Evolutionary conservation across 2,888 invertebrate genomes (phyloP), one percentile per base, ranked within the genome.

Genomic region (Macroteleia sp.): DNA sequence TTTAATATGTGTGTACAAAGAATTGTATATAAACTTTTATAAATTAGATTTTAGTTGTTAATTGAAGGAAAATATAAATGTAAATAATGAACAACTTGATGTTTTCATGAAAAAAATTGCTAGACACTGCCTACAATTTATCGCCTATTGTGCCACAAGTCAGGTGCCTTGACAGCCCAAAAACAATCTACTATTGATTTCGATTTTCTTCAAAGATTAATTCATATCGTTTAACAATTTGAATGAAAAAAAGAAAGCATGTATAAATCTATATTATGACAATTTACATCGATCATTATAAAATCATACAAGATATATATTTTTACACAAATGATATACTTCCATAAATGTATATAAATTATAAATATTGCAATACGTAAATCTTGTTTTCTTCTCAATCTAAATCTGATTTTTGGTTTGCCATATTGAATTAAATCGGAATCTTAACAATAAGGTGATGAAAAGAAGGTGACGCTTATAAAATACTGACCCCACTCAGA

Each of bases 141-240:
- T 87, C 80, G 79, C 75, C 77, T 80, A 79, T 77, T 76, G 83
- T 82, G 84, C 81, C 82, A 83, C 81, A 79, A 80, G 78, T 81
- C 75, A 81, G 84, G 86, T 89, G 86, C 87, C 87, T 86, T 87
- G 81, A 70, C 44, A 48, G 50, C 41, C 34, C 62, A 56, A 77
- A 57, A 69, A 52, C 19, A 57, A 50, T 16, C n/a, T 44, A 62
- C 32, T 30, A 54, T 62, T 52, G 50, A 67, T 70, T 76, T 52
- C 56, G 42, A 39, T 62, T 36, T 42, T 36, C 54, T 56, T 67
- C 64, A 42, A 42, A n/a, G 22, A 20, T 19, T 8, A 41, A 17
- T 25, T 25, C 4, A 6, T 25, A 25, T 25, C 6, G 25, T 6
- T 25, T 25, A 6, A 6, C 6, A 25, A 25, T 25, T n/a, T n/a